Evolutionary conservation across 2,797 vertebrate species (phyloP), one percentile per base, ranked within the genome.

Genomic region (Premnoplex brunnescens): DNA sequence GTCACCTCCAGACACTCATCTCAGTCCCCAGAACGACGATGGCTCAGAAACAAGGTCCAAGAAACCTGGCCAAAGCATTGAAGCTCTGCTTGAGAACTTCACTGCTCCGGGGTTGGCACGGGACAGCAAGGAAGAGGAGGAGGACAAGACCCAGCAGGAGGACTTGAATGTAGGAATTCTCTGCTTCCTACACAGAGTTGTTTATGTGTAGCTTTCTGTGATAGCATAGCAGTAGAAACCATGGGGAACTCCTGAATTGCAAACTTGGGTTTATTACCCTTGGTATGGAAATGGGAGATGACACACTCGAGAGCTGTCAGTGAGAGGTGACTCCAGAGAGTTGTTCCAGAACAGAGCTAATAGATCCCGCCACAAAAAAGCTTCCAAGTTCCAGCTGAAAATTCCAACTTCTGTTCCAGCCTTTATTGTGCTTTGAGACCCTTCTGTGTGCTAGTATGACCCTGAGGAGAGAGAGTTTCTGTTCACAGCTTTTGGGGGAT

Each of bases 121-220:
- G 90, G 98, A 99, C 56, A 93, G 87, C 95, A 96, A 98, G 67
- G 98, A 98, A 7, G 98, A 98, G 64, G 98, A 98, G 48, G 98
- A 99, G 41, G 98, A 98, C 75, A 98, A 99, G 97, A 98, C 98
- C 12, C 99, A 98, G 75, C 98, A 99, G 24, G 99, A 99, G 73
- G 99, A 99, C 79, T 99, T 99, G 11, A 99, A 98, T 69, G 99
- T 99, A 98, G 98, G 98, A 83, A 46, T 94, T 91, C 2, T 54
- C 30, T 56, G 59, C 55, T 74, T 85, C 14, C 32, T 76, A 36
- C 30, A 54, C 28, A 52, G 51, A 8, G 64, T 54, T 75, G 77
- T 76, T 77, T 20, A 11, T 62, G 17, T 78, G 59, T 62, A 48
- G 32, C 49, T 74, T 66, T 73, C 74, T 79, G 28, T 59, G 48